Evolutionary conservation across 37 sponge, comb jelly and placozoan genomes (phyloP).

Genomic region (Bolinopsis microptera): DNA sequence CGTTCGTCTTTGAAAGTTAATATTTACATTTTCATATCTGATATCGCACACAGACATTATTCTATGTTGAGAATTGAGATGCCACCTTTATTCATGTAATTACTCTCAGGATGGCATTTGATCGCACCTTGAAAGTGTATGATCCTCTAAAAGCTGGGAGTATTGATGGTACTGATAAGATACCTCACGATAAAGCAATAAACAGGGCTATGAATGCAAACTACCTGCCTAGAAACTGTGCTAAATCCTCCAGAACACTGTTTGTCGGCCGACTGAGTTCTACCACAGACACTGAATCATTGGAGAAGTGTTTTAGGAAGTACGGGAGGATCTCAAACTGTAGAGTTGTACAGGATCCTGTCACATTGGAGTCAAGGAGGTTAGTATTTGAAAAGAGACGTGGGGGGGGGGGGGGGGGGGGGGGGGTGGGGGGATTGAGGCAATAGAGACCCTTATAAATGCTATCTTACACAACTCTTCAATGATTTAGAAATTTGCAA

Average conservation of each 20-base stretch:
- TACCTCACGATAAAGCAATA: conserved; percentile 89
- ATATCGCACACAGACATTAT: background rate
- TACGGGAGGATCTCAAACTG: conserved; percentile 78
- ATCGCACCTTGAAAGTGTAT: conserved; percentile 66
- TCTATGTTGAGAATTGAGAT: background rate
- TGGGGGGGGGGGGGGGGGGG: too few species aligned
- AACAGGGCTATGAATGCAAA: conserved; percentile 78
- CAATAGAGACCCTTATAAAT: too few species aligned
- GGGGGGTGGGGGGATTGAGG: too few species aligned
- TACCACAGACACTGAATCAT: conserved; percentile 72
- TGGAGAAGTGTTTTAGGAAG: conserved; percentile 74
- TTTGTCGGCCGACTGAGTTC: conserved; percentile 82
- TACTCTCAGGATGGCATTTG: background rate
- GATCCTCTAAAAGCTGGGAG: conserved; percentile 90
- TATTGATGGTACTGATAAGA: conserved; percentile 92
- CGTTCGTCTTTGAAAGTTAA: background rate
- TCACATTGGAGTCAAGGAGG: conserved; percentile 11
- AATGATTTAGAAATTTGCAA: too few species aligned
- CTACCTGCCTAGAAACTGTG: conserved; percentile 70
- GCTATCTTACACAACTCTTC: too few species aligned
- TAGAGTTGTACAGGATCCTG: conserved; percentile 78
- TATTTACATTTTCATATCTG: background rate
- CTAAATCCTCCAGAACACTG: conserved; percentile 68
- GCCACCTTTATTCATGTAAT: background rate
- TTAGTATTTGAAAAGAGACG: too few species aligned